phyloP scores from a whole-genome alignment of 2,113 vertebrate genomes.

The Mellivora capensis region DNA sequence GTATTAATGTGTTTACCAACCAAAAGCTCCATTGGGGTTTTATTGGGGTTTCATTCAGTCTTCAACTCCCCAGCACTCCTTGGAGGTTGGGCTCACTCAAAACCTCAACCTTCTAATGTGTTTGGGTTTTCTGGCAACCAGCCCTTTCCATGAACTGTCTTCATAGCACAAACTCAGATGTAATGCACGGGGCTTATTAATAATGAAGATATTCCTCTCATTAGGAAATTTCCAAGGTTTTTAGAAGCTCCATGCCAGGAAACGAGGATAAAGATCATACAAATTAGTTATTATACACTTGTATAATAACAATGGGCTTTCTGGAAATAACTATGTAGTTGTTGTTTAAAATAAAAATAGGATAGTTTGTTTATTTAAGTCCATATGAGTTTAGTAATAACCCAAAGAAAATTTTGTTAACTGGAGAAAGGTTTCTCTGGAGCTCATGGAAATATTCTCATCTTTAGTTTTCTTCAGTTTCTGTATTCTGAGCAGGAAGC shows the following conservation, averaged over 20 bases:
- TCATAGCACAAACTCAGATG: neutral
- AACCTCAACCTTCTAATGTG: neutral
- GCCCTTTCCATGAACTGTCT: neutral
- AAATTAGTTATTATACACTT: neutral
- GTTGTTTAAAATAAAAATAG: constrained; percentile 35
- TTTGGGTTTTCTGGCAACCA: neutral
- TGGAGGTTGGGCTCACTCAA: neutral
- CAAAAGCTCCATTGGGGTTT: neutral
- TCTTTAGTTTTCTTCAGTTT: constrained; percentile 23
- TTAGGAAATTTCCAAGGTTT: neutral
- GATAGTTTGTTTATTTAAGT: constrained; percentile 27
- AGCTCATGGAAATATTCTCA: neutral
- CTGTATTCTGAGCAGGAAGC: neutral
- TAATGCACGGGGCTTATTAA: neutral
- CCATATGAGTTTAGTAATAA: neutral
- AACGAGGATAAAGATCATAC: neutral
- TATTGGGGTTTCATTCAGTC: neutral
- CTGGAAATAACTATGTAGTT: neutral
- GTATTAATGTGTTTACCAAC: neutral
- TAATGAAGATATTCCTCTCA: neutral
- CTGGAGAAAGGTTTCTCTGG: constrained; percentile 17
- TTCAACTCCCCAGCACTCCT: neutral
- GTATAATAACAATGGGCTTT: neutral
- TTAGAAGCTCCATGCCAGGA: neutral
- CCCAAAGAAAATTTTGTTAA: neutral